Evolutionary conservation across 1,140 invertebrate genomes (phyloP), one percentile per base, ranked within the genome.

Genomic region (Tyrophagus putrescentiae): DNA sequence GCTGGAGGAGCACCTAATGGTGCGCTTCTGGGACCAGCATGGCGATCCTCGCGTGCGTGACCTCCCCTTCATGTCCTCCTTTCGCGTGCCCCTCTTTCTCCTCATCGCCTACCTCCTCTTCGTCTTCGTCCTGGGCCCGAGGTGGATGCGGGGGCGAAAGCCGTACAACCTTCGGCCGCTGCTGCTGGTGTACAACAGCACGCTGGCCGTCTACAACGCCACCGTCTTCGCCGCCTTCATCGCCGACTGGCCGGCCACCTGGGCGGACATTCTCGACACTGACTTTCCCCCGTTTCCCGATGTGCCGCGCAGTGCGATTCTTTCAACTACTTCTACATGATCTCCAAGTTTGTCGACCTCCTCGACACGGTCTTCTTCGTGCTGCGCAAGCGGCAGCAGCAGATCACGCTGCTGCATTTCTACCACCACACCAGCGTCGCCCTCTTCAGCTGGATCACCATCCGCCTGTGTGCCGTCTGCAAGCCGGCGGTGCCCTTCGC

Each of bases 391-490:
- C 91, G 91, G 67, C 80, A 84, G 57, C 81, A 82, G 60, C 87
- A 92, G 71, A 71, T 93, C 53, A 87, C 84, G 6, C 89, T 89
- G 70, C 75, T 93, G 2, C 88, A 93, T 65, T n/a, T 60, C 23
- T 60, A 52, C 31, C 58, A 60, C 42, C 58, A 60, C 32, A n/a
- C 23, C 4, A 36, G 25, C 21, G 53, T 60, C 44, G 29, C 44
- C 16, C 45, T 54, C n/a, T n/a, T n/a, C n/a, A n/a, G n/a, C n/a
- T n/a, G n/a, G n/a, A n/a, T n/a, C n/a, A n/a, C n/a, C n/a, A n/a
- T n/a, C n/a, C n/a, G n/a, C n/a, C n/a, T n/a, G n/a, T n/a, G n/a
- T n/a, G n/a, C n/a, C n/a, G n/a, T n/a, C n/a, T n/a, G n/a, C n/a
- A n/a, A n/a, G n/a, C n/a, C n/a, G n/a, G n/a, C n/a, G n/a, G n/a